phyloP scores from a whole-genome alignment of 2,113 vertebrate species.

The Eira barbara region DNA sequence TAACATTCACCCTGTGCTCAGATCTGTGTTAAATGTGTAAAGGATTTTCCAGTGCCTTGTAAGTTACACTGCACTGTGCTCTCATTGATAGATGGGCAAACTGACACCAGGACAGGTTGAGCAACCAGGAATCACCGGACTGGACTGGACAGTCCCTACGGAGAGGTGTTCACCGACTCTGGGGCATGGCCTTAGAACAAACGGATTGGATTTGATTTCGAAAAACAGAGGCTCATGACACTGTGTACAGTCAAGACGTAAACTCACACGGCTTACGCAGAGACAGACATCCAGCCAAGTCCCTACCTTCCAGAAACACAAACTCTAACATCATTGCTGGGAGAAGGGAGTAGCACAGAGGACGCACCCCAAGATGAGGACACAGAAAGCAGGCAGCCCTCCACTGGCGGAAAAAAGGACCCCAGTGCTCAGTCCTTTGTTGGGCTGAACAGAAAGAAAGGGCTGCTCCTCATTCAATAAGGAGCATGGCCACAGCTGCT shows the following conservation, averaged over 20 bases:
- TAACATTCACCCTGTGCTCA: not conserved
- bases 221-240: not conserved
- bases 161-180: not conserved
- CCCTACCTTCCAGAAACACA: not conserved
- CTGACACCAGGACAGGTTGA: not conserved
- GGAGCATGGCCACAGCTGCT: not conserved
- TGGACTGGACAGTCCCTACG: fast-evolving
- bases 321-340: too few species aligned
- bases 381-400: fast-evolving
- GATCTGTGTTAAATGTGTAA: not conserved
- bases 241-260: fast-evolving
- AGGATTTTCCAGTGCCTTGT: not conserved
- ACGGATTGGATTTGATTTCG: not conserved
- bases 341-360: not conserved
- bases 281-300: fast-evolving
- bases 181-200: not conserved
- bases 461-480: fast-evolving
- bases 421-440: fast-evolving
- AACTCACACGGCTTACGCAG: not conserved
- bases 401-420: fast-evolving
- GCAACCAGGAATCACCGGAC: not conserved
- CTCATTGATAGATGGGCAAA: not conserved
- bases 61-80: too few species aligned
- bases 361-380: fast-evolving
- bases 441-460: not conserved